Evolutionary conservation across 2,113 vertebrate genomes (phyloP), one percentile per base, ranked within the genome.

Genomic region (Puffinus mauretanicus): DNA sequence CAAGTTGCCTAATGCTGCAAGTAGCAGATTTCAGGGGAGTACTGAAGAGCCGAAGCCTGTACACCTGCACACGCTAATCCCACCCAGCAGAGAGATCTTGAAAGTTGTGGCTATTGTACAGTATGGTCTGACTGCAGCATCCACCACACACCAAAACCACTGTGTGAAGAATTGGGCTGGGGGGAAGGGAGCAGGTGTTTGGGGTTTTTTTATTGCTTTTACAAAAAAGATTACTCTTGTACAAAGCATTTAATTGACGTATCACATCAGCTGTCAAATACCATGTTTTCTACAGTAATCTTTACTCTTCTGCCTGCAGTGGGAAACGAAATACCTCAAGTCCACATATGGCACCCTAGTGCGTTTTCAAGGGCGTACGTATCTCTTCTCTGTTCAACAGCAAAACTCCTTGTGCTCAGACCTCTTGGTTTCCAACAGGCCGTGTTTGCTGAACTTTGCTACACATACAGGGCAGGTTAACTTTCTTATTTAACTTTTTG

Each of bases 141-240:
- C 49, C 29, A 30, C 16, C 75, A 40, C n/a, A 72, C 0, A 0
- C 70, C 8, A 14, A 77, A 55, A 54, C 30, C 32, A 10, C 1
- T 3, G 26, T 0, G 2, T 16, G 16, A 51, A 86, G 14, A 77
- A 52, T 1, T 5, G 38, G 44, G n/a, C 19, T 36, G 8, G 7
- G 34, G 26, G 30, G 30, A 66, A 82, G 29, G 13, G 24, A 62
- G 17, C 7, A 6, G 14, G 6, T 24, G 6, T n/a, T 55, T 19
- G 18, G 32, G 13, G 32, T 2, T 19, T 73, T n/a, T 46, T 77
- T 7, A 27, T 5, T 52, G 29, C 62, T 92, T 71, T 34, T 30
- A 36, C 2, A 5, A 29, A 86, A 86, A 46, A 54, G 4, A 20
- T 21, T 6, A 32, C 2, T 7, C 5, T 40, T 27, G 30, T 16